Base-by-base conservation (phyloP, 2,113 vertebrate genomes). In the Paradoxurus hermaphroditus region DNA sequence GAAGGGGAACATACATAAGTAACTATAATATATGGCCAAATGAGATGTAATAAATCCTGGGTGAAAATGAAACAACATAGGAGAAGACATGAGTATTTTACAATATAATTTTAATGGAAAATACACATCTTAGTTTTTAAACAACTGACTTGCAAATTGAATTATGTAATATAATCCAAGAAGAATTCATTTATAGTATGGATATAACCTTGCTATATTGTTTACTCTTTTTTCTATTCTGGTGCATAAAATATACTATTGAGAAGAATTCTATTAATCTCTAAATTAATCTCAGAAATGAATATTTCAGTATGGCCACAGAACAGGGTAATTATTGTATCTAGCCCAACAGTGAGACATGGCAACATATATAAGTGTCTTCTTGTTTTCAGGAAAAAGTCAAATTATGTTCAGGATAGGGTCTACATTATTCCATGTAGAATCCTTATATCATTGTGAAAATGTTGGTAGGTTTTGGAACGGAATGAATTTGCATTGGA, bases 111-210 rank as follows among this genome's bases (percentile, higher is more conserved):
- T 86, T 85, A 92, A 59, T 67, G 16, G 6, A 15, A 49, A 56
- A 16, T 77, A 83, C 29, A 3, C 5, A 75, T 72, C 13, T 13
- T 5, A 73, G 27, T 5, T 84, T 56, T 88, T 89, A 7, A 90
- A 68, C 44, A 83, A 21, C 62, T 51, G 39, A 84, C 13, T 83
- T 73, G 21, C 34, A 78, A 83, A 75, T 39, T 75, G 23, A 78
- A 68, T 81, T 75, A 79, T 78, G 1, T 86, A 81, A 23, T 29
- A 25, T 39, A 49, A 72, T 7, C 82, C 41, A 31, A 12, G 39
- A 87, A 91, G 39, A 82, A 5, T 34, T 86, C 62, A 72, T 59
- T 83, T 93, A 82, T 89, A 91, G 44, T 77, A 90, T 96, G 87
- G 75, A 1, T 46, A 23, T 59, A 53, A 39, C 8, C 1, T 3